Percentiles rank a stretch among this genome's conserved stretches.
phyloP scores from a whole-genome alignment of 2,888 invertebrate genomes.

The Mystacides longicornis region DNA sequence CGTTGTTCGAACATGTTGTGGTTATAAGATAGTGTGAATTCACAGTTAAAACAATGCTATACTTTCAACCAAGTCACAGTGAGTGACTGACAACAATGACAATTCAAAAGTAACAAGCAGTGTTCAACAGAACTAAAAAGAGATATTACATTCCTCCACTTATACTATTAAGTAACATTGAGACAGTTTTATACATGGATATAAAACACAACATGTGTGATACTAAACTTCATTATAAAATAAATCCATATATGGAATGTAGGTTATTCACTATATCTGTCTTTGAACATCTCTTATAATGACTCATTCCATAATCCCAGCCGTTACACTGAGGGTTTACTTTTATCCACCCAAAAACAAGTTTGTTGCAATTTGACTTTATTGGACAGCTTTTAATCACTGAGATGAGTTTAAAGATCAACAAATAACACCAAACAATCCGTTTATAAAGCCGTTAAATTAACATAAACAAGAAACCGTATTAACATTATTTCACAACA shows the following conservation, averaged over 20 bases:
- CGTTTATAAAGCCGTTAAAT: too few relatives aligned
- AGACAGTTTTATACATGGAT: conserved; percentile 23
- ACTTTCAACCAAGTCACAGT: neutral
- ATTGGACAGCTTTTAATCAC: too few relatives aligned
- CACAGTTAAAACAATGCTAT: too few relatives aligned
- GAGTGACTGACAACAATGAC: neutral
- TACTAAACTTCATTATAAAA: conserved; percentile 42
- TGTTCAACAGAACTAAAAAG: conserved; percentile 4
- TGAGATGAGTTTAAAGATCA: too few relatives aligned
- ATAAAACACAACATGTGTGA: conserved; percentile 15
- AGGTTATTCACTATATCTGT: conserved; percentile 36
- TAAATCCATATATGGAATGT: conserved; percentile 54
- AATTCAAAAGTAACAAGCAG: conserved; percentile 1
- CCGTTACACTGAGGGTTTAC: too few relatives aligned
- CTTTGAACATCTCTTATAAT: too few relatives aligned
- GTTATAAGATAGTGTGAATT: neutral
- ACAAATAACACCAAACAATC: conserved; percentile 33
- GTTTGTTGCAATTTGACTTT: too few relatives aligned
- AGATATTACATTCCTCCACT: neutral
- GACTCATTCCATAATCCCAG: too few relatives aligned
- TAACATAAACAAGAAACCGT: too few relatives aligned
- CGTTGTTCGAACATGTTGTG: conserved; percentile 64
- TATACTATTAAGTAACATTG: conserved; percentile 7
- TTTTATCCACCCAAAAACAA: too few relatives aligned
- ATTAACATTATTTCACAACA: conserved; percentile 31